Percentiles rank a stretch among this genome's conserved stretches.
These are phyloP conservation scores for Drosophila malerkotliana DNA, from an alignment of 1,140 invertebrate genomes.

Conservation along the genomic window DNA sequence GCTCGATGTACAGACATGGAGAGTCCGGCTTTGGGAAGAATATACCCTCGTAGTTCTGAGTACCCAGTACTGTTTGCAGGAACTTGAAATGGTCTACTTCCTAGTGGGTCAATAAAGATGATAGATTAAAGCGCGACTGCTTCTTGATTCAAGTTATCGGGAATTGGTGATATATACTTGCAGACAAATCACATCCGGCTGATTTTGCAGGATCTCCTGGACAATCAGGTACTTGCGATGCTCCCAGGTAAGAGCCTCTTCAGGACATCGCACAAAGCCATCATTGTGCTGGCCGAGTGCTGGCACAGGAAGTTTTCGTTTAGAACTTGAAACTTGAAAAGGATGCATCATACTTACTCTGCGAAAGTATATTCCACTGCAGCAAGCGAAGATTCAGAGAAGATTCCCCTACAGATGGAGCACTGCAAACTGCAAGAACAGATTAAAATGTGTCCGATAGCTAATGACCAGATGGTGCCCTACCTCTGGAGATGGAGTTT, in stretches of 20 bases:
- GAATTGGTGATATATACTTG: conserved; percentile 83
- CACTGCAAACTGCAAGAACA: conserved; percentile 57
- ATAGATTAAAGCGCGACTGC: conserved; percentile 61
- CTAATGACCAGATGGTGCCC: not conserved
- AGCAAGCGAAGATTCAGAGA: conserved; percentile 86
- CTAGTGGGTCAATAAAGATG: conserved; percentile 70
- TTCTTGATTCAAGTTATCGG: not conserved
- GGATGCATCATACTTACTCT: conserved; percentile 85
- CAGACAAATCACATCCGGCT: conserved; percentile 90
- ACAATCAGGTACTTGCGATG: conserved; percentile 88
- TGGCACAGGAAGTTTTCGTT: conserved; percentile 76
- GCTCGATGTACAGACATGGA: conserved; percentile 89
- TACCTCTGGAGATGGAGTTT: conserved; percentile 82
- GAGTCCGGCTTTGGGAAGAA: conserved; percentile 93
- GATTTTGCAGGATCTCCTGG: conserved; percentile 89
- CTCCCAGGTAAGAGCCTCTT: conserved; percentile 89
- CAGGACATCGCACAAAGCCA: conserved; percentile 90
- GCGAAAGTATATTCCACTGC: conserved; percentile 91
- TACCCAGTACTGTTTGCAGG: conserved; percentile 86
- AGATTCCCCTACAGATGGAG: conserved; percentile 44
- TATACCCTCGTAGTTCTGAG: conserved; percentile 88
- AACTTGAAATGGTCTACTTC: conserved; percentile 92
- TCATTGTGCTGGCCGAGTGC: conserved; percentile 90
- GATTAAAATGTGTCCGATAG: not conserved
- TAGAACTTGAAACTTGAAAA: not conserved